Conservation (phyloP, 2,888 invertebrate species). For the Chrysodeixis includens region DNA sequence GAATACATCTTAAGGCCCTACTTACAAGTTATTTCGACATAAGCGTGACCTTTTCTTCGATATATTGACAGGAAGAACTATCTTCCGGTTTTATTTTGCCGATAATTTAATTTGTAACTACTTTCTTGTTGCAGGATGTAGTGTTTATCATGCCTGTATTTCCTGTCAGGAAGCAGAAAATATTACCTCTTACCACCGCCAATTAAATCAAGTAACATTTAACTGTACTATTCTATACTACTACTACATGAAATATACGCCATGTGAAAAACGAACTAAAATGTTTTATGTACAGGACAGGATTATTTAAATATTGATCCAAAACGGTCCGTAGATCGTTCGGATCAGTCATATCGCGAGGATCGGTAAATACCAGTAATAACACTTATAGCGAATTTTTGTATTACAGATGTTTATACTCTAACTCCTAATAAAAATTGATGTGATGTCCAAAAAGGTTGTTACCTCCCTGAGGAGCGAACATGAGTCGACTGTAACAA, state of each 20-base stretch:
- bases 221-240: not conserved
- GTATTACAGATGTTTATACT: slow-evolving; percentile 12
- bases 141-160: not conserved
- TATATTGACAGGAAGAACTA: not conserved
- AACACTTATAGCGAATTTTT: not conserved
- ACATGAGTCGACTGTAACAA: slow-evolving; percentile 27
- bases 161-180: not conserved
- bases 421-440: slow-evolving; percentile 24
- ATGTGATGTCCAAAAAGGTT: slow-evolving; percentile 18
- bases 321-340: not conserved
- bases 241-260: not conserved
- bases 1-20: not conserved
- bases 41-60: not conserved
- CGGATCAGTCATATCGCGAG: not conserved
- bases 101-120: not conserved
- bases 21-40: not conserved
- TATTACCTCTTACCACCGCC: not conserved
- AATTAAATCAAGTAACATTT: not conserved
- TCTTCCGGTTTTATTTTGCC: not conserved
- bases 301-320: not conserved
- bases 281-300: not conserved
- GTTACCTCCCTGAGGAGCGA: slow-evolving; percentile 14
- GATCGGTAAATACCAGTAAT: not conserved
- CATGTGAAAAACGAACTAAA: not conserved
- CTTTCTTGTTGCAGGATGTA: not conserved